These are phyloP conservation scores for Syngnathus rostellatus DNA, from an alignment of 2,797 vertebrate species.

Conservation along the genomic window DNA sequence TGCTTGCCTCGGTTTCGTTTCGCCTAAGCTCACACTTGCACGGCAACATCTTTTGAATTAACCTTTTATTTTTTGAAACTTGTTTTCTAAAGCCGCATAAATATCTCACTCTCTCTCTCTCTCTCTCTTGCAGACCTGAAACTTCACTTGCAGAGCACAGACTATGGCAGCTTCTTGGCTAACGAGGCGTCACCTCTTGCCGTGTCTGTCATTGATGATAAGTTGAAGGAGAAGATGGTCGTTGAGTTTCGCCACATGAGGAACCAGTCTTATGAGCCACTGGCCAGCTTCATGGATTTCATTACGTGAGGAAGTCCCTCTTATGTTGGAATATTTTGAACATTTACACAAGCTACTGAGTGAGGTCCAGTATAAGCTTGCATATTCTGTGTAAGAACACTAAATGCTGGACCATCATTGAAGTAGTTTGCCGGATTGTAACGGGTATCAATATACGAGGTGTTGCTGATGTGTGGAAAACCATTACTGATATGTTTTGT, in stretches of 20 bases:
- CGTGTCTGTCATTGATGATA: conserved; percentile 96
- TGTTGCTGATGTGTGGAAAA: background rate
- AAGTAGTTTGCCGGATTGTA: background rate
- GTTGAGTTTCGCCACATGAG: conserved; percentile 99
- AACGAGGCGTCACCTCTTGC: conserved; percentile 94
- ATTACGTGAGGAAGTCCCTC: conserved; percentile 77
- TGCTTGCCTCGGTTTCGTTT: too few relatives aligned
- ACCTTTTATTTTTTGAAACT: too few relatives aligned
- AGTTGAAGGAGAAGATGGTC: conserved; percentile 99
- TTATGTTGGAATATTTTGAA: background rate
- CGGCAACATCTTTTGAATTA: too few relatives aligned
- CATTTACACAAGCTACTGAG: background rate
- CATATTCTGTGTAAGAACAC: background rate
- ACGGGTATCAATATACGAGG: background rate
- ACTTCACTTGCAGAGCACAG: conserved; percentile 96
- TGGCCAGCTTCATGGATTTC: conserved; percentile 96
- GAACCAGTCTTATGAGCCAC: conserved; percentile 94
- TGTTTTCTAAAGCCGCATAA: too few relatives aligned
- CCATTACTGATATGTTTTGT: background rate
- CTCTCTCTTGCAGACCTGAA: conserved; percentile 79
- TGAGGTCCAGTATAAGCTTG: background rate
- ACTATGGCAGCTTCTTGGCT: conserved; percentile 95
- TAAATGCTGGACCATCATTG: background rate
- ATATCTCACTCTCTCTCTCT: background rate
- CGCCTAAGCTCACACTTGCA: too few relatives aligned